Base-by-base conservation (phyloP, 1,140 invertebrate genomes). In the Zaprionus vittiger region DNA sequence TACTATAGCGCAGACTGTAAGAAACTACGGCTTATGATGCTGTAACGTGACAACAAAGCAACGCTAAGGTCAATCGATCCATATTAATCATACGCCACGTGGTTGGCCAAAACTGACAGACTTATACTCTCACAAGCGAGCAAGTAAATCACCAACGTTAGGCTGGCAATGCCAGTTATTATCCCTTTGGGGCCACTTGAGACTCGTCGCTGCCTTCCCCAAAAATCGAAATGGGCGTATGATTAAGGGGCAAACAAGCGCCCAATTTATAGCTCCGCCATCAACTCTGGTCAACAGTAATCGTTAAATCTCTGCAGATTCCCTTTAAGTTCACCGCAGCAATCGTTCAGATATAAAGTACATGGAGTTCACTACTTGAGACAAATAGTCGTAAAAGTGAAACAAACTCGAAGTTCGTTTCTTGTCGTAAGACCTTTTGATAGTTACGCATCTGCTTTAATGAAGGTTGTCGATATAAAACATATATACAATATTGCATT, bases 81-180 rank as follows among this genome's bases (percentile, higher is more conserved):
- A 44, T 28, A 47, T 62, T 31, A 62, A 24, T 63, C 61, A 63
- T 63, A 63, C 44, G 44, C 44, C 47, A 24, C 38, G 37, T 24
- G 38, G 6, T 9, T 6, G 38, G 41, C 37, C 7, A 15, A 28
- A 24, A 17, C 22, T 14, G 17, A 44, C 38, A 12, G 2, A 47
- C 24, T n/a, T 44, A 17, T n/a, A 44, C 28, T 14, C 41, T 2
- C 26, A 20, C n/a, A 38, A 9, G 38, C 38, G 41, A 47, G 22
- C 38, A 47, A 62, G 60, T 47, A 62, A 62, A 62, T 62, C 60
- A 62, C 59, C 26, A n/a, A 7, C 38, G 15, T 47, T 61, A 44
- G 59, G 22, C 59, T 24, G 38, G 22, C 59, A 24, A 38, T 9
- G 31, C 7, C 28, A 0, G 31, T 47, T 47, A 62, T 62, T 62